Conservation (phyloP, 2,113 vertebrate genomes). For the Elanoides forficatus region DNA sequence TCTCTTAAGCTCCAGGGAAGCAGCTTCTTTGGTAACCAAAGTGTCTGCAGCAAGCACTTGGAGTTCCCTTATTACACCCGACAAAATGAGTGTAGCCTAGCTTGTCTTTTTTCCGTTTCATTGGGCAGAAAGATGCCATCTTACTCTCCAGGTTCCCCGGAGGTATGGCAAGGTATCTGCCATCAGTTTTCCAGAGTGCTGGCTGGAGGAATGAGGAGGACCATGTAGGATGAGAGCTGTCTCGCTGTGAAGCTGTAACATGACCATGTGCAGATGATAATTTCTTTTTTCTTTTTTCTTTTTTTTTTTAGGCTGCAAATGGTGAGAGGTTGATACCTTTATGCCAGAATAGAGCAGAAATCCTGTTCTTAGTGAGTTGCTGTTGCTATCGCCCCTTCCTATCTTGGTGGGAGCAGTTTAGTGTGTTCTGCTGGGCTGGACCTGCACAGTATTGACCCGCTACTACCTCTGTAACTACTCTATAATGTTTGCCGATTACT, state of each 20-base stretch:
- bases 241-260: background rate
- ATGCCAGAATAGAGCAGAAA: background rate
- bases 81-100: background rate
- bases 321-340: background rate
- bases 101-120: background rate
- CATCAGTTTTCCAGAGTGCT: background rate
- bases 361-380: background rate
- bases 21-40: background rate
- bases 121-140: background rate
- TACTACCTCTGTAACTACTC: background rate
- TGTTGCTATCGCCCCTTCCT: background rate
- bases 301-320: background rate
- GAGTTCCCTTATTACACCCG: background rate
- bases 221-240: background rate
- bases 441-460: background rate
- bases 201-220: background rate
- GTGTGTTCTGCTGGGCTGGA: background rate
- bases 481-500: background rate
- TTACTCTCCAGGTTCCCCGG: background rate
- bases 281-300: background rate
- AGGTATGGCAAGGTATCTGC: background rate
- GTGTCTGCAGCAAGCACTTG: background rate
- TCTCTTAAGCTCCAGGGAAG: background rate
- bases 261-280: background rate
- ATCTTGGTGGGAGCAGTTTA: background rate